Base-by-base conservation (phyloP, 2,113 vertebrate genomes). In the Protomyctophum bolini region DNA sequence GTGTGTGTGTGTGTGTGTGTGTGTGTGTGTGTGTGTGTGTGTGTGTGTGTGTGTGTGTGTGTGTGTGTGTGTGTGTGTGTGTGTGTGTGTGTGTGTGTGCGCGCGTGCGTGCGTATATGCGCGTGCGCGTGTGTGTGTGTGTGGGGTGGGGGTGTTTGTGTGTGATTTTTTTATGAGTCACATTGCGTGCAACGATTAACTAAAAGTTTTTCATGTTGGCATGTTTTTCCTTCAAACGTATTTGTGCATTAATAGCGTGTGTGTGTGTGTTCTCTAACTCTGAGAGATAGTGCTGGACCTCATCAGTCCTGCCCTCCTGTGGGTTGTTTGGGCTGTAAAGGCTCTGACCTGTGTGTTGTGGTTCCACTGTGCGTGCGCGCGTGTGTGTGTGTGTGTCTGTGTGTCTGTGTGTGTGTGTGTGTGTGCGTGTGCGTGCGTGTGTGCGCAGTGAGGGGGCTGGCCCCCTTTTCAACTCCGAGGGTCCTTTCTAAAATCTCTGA, bases 401-500 rank as follows among this genome's bases (percentile, higher is more conserved):
- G 49, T 61, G n/a, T 33, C 28, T 29, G 28, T 12, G 58, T 47
- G 58, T n/a, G 10, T n/a, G 29, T 48, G 10, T 41, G 46, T 1
- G 50, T 52, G 50, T 2, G 50, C 6, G 12, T 6, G 50, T 52
- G 8, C 2, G 50, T 10, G 50, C 5, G 2, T 8, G 7, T 6
- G 7, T 8, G 55, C 66, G 54, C 15, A 63, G 63, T 66, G 72
- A 66, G 75, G 65, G 69, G 65, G 77, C 63, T 2, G 7, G 14
- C 56, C 61, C 49, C 73, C 73, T 76, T 49, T 58, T 54, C 71
- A 62, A 49, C 77, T 80, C 70, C 75, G 73, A 45, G 73, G 29
- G 51, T 73, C 58, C 72, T 83, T 83, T 84, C 75, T 83, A 82
- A 87, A 83, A 70, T 71, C 11, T 8, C 1, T 6, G 15, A 72